Conservation (phyloP, 2,888 invertebrate species). For the Laspeyria flexula region DNA sequence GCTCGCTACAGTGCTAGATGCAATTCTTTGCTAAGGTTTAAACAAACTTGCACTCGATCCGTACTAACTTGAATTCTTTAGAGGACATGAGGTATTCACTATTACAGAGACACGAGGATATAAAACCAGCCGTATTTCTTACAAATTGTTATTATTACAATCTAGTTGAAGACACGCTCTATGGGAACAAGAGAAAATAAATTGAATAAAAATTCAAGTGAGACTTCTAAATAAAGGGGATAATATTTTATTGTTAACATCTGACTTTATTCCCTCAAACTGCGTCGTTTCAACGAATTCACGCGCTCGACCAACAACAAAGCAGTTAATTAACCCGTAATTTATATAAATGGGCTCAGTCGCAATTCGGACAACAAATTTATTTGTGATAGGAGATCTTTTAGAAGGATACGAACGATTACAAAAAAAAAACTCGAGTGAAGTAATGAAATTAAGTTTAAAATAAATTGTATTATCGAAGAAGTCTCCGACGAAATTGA, state of each 20-base stretch:
- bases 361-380: conserved; percentile 72
- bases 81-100: conserved; percentile 21
- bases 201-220: conserved; percentile 23
- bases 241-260: conserved; percentile 63
- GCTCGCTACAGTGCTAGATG: conserved; percentile 29
- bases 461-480: conserved; percentile 28
- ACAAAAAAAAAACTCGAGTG: conserved; percentile 33
- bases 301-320: conserved; percentile 69
- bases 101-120: conserved; percentile 16
- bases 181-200: conserved; percentile 16
- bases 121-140: conserved; percentile 23
- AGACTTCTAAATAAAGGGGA: conserved; percentile 41
- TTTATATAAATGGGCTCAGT: conserved; percentile 74
- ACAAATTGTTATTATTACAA: conserved; percentile 21
- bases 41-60: conserved; percentile 24
- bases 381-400: conserved; percentile 72
- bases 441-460: conserved; percentile 35
- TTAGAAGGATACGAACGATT: conserved; percentile 49
- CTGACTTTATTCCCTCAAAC: conserved; percentile 59
- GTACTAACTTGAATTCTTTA: conserved; percentile 20
- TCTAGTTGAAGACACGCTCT: conserved; percentile 6
- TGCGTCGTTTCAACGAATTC: conserved; percentile 67
- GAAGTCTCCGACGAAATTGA: conserved; percentile 49
- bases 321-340: conserved; percentile 77
- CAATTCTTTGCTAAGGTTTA: conserved; percentile 32